phyloP scores from a whole-genome alignment of 2,797 vertebrate species.

The Liasis olivaceus region DNA sequence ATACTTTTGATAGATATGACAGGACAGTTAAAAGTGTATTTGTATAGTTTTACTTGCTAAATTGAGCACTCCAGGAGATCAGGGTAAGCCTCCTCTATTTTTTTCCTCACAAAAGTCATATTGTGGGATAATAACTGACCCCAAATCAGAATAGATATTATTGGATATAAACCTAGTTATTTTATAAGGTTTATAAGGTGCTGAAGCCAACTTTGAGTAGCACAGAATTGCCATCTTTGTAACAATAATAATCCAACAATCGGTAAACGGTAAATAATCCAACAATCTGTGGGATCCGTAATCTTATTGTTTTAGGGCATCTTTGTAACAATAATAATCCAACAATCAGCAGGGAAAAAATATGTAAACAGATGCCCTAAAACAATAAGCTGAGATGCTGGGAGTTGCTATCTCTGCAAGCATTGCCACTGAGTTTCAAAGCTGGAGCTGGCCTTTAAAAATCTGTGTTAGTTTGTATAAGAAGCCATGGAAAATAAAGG shows the following conservation, averaged over 20 bases:
- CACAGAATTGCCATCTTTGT: neutral
- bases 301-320: neutral
- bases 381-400: neutral
- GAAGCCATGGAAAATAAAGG: slow-evolving; percentile 41
- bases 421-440: slow-evolving; percentile 12
- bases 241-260: too few species aligned
- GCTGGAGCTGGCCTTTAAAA: neutral
- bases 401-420: slow-evolving; percentile 4
- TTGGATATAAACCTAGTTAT: neutral
- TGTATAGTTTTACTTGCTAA: neutral
- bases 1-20: neutral
- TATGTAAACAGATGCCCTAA: neutral
- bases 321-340: neutral
- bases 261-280: too few species aligned
- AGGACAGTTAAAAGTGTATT: neutral
- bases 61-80: neutral
- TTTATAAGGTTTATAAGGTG: neutral
- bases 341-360: neutral
- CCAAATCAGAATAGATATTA: neutral
- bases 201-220: neutral
- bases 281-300: too few species aligned
- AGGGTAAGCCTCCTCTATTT: neutral
- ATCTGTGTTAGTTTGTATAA: neutral
- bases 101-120: neutral
- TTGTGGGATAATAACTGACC: neutral